Conservation (phyloP, 2,113 vertebrate genomes). For the Rhinichthys klamathensis region DNA sequence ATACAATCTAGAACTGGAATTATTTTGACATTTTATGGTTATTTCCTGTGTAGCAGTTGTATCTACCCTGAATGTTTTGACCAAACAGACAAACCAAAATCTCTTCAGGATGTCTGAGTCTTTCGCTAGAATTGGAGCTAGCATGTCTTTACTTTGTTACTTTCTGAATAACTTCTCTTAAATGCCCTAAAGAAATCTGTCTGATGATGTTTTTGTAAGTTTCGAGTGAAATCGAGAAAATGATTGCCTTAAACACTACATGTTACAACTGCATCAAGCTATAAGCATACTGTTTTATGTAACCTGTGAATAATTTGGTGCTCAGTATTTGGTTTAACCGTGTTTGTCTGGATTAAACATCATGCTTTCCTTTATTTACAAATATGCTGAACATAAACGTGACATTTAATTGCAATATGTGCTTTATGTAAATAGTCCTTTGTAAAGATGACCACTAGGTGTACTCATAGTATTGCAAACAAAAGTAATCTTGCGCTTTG, state of each 20-base stretch:
- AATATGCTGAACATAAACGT: slow-evolving; percentile 25
- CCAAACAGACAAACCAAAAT: slow-evolving; percentile 20
- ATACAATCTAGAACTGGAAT: slow-evolving; percentile 50
- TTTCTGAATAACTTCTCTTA: background rate
- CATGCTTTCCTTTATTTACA: slow-evolving; percentile 4
- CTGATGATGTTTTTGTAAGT: background rate
- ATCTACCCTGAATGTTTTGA: background rate
- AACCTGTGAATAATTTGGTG: slow-evolving; percentile 35
- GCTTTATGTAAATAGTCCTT: slow-evolving; percentile 35
- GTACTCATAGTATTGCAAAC: slow-evolving; percentile 26
- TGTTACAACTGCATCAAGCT: background rate
- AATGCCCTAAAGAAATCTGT: background rate
- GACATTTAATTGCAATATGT: slow-evolving; percentile 12
- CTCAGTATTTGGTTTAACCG: slow-evolving; percentile 18
- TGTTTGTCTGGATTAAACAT: slow-evolving; percentile 17
- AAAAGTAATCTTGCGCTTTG: background rate
- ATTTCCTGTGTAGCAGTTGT: slow-evolving; percentile 18
- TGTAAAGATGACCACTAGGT: slow-evolving; percentile 51
- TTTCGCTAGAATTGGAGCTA: background rate
- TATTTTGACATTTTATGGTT: slow-evolving; percentile 18
- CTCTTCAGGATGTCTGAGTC: background rate
- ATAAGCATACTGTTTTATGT: background rate
- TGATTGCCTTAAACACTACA: slow-evolving; percentile 19
- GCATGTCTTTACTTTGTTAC: too few species aligned
- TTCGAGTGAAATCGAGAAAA: background rate